A percentile compares a stretch with the other conserved stretches of the same genome.
Conservation (phyloP, 2,888 invertebrate species). For the Pachydiplax longipennis region DNA sequence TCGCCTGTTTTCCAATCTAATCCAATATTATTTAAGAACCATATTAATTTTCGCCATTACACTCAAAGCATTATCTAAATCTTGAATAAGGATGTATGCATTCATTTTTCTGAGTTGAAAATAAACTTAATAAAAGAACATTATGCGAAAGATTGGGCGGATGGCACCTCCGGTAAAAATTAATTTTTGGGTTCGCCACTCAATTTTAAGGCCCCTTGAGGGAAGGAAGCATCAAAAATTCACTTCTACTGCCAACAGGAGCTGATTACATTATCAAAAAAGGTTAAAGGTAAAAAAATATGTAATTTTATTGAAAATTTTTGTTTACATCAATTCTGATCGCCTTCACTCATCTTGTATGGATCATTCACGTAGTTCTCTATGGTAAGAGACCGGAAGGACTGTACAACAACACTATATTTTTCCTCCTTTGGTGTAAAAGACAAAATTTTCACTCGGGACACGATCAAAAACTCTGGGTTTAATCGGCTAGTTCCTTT, state of each 20-base stretch:
- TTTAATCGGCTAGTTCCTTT: conserved; percentile 72
- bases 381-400: conserved; percentile 74
- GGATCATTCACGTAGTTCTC: conserved; percentile 72
- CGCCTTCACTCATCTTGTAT: conserved; percentile 56
- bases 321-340: neutral
- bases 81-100: too few species aligned
- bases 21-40: too few species aligned
- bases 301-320: neutral
- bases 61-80: too few species aligned
- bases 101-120: too few species aligned
- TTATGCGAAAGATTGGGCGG: too few species aligned
- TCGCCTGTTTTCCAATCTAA: too few species aligned
- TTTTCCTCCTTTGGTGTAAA: conserved; percentile 63
- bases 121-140: too few species aligned
- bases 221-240: too few species aligned
- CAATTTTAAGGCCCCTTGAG: too few species aligned
- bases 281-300: neutral
- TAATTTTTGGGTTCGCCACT: too few species aligned
- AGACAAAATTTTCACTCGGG: conserved; percentile 72
- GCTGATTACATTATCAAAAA: neutral
- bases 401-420: conserved; percentile 68
- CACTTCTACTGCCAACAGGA: neutral
- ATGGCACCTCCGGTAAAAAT: too few species aligned
- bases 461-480: conserved; percentile 72
- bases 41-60: too few species aligned